Evolutionary conservation across 2,113 vertebrate species (phyloP), one percentile per base, ranked within the genome.

Genomic region (Microcebus lehilahytsara): DNA sequence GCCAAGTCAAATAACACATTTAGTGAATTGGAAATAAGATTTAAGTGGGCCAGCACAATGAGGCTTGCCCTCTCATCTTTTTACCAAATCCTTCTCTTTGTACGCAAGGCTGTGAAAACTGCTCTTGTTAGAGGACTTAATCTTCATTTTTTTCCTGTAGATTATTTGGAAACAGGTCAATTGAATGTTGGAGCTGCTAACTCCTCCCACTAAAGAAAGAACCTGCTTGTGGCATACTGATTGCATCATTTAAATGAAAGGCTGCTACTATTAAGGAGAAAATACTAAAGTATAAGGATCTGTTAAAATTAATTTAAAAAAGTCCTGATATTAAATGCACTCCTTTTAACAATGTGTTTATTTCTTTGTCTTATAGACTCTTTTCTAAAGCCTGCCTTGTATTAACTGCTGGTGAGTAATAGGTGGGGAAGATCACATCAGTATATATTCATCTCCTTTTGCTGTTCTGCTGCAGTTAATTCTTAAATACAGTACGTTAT

Each of bases 1-100:
- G 99, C 99, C 99, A 99, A 99, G 99, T 99, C 99, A 99, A 99
- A 99, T 99, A 99, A 99, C 99, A 99, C 99, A 99, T 99, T 99
- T 99, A 99, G 99, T 99, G 99, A 99, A 99, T 99, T 99, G 99
- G 99, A 99, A 99, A 99, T 99, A 99, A 99, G 99, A 99, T 99
- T 99, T 99, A 99, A 99, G 99, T 99, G 99, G 99, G 98, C 98
- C 99, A 98, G 98, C 98, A 99, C 99, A 99, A 99, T 99, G 98
- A 98, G 94, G 98, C 99, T 99, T 99, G 98, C 96, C 97, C 98
- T 99, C 98, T 99, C 99, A 99, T 99, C 99, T 99, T 99, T 98
- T 99, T 98, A 98, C 97, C 95, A n/a, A 98, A 98, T 98, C 98
- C 98, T 98, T 98, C 98, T 99, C 98, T 99, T 99, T 99, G 99